phyloP scores from a whole-genome alignment of 1,140 invertebrate species.

The Centruroides sculpturatus region DNA sequence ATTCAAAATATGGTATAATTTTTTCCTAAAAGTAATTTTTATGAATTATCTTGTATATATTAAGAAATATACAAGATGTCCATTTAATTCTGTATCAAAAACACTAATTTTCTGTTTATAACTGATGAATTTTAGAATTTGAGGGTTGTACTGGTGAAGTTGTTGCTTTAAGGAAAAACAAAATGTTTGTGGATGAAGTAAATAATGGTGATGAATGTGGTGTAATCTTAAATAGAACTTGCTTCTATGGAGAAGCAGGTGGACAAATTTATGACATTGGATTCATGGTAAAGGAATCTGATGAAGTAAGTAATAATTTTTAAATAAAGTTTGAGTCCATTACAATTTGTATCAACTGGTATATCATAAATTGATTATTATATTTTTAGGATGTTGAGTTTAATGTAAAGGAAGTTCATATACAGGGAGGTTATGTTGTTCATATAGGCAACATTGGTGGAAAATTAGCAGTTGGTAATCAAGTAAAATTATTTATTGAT shows the following conservation, averaged over 20 bases:
- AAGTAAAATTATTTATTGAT: constrained; percentile 68
- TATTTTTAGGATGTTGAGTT: constrained; percentile 61
- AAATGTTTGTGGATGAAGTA: constrained; percentile 75
- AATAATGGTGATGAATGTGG: constrained; percentile 76
- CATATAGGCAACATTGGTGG: constrained; percentile 70
- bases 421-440: constrained; percentile 88
- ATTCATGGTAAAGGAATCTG: constrained; percentile 70
- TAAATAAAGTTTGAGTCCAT: neutral
- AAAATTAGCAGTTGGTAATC: constrained; percentile 68
- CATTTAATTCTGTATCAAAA: neutral
- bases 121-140: constrained; percentile 29
- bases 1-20: constrained; percentile 45
- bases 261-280: constrained; percentile 98
- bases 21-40: neutral
- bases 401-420: constrained; percentile 85
- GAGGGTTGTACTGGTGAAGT: constrained; percentile 34
- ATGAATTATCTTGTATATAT: neutral
- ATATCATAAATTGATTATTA: too few species aligned
- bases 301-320: constrained; percentile 41
- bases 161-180: constrained; percentile 48
- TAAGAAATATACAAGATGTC: neutral
- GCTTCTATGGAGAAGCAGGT: constrained; percentile 90
- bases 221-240: constrained; percentile 76
- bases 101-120: neutral
- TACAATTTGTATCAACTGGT: too few species aligned